Evolutionary conservation across 2,797 vertebrate genomes (phyloP).

Genomic region (Pteropus rufus): DNA sequence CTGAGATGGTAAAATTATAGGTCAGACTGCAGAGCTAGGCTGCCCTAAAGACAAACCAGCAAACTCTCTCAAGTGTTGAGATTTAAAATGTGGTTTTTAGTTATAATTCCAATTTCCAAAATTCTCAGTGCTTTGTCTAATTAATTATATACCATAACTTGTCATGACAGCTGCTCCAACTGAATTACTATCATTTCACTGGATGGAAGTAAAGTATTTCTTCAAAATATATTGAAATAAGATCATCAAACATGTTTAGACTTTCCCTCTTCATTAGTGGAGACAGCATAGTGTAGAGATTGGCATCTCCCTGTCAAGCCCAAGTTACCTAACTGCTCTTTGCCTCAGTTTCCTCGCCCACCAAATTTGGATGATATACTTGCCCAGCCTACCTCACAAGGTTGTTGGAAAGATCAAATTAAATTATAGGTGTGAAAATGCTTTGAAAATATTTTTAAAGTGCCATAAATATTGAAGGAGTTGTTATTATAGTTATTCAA

Average conservation of each 20-base stretch:
- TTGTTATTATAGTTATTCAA: constrained; percentile 42
- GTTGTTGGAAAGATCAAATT: constrained; percentile 45
- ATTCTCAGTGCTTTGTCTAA: constrained; percentile 31
- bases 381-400: constrained; percentile 59
- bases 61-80: not conserved
- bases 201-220: not conserved
- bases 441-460: constrained; percentile 55
- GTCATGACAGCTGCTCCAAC: not conserved
- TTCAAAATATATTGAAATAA: constrained; percentile 44
- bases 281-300: not conserved
- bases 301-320: not conserved
- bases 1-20: constrained; percentile 19
- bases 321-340: not conserved
- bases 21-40: not conserved
- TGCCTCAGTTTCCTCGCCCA: constrained; percentile 38
- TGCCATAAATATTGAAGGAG: constrained; percentile 39
- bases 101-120: constrained; percentile 27
- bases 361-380: not conserved
- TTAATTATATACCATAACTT: constrained; percentile 35
- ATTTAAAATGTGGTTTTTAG: constrained; percentile 23
- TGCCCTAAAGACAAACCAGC: not conserved
- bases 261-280: constrained; percentile 19
- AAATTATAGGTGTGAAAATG: constrained; percentile 25
- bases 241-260: not conserved
- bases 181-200: constrained; percentile 3